phyloP scores from a whole-genome alignment of 2,113 vertebrate genomes.

The Plotosus lineatus region DNA sequence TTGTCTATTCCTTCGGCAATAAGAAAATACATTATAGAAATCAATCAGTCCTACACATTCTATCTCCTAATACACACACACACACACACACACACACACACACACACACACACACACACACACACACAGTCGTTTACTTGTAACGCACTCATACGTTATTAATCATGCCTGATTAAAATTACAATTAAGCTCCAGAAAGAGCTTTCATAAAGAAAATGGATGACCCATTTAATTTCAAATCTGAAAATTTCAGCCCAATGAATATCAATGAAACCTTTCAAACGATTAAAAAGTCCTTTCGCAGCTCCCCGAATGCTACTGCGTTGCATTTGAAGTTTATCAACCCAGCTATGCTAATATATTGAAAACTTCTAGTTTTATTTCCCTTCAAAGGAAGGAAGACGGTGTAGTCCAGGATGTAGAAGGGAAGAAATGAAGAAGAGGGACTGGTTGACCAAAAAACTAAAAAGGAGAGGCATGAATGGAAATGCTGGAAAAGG shows the following conservation, averaged over 20 bases:
- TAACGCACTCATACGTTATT: slow-evolving; percentile 1
- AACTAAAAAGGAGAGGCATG: neutral
- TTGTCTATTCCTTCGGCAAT: slow-evolving; percentile 49
- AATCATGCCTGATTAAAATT: slow-evolving; percentile 42
- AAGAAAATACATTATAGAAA: slow-evolving; percentile 51
- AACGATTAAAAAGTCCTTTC: neutral
- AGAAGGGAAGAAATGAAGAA: neutral
- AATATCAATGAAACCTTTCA: slow-evolving; percentile 38
- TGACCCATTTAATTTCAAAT: slow-evolving; percentile 41
- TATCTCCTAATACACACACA: slow-evolving; percentile 19
- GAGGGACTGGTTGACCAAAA: neutral
- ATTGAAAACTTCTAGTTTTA: neutral
- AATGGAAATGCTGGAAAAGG: neutral
- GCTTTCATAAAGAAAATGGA: slow-evolving; percentile 33
- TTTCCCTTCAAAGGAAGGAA: neutral
- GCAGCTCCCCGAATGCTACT: neutral
- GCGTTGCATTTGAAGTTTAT: neutral
- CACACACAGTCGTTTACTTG: neutral
- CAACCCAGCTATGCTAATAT: neutral
- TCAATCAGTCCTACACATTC: slow-evolving; percentile 49
- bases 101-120: neutral
- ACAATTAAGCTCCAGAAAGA: slow-evolving; percentile 37
- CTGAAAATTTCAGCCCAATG: slow-evolving; percentile 30
- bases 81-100: neutral
- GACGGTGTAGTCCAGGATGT: neutral